phyloP scores from a whole-genome alignment of 1,140 invertebrate species.

The Caligus rogercresseyi region DNA sequence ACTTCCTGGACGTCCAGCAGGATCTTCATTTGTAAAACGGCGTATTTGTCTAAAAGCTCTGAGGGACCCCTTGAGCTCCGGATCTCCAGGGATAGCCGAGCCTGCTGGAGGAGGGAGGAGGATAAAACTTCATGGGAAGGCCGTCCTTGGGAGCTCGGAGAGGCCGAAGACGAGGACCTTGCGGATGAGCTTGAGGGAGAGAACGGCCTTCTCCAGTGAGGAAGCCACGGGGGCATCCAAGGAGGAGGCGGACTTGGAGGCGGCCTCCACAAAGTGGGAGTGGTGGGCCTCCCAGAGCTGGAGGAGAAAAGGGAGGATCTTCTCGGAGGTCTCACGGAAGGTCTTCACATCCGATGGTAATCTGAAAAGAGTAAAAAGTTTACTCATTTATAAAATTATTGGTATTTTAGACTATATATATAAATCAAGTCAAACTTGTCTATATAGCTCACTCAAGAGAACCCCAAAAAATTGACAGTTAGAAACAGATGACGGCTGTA shows the following conservation, averaged over 20 bases:
- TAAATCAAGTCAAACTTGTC: too few species aligned
- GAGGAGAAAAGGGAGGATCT: slow-evolving; percentile 23
- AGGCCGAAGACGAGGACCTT: slow-evolving; percentile 65
- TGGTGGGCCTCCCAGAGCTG: slow-evolving; percentile 22
- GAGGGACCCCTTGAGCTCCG: slow-evolving; percentile 25
- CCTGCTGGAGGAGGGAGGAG: background rate
- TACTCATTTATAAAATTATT: too few species aligned
- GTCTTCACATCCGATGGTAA: background rate
- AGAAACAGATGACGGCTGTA: too few species aligned
- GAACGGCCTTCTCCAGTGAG: slow-evolving; percentile 50
- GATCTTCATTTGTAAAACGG: slow-evolving; percentile 47
- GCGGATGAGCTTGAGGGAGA: slow-evolving; percentile 56
- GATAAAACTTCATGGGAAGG: slow-evolving; percentile 43
- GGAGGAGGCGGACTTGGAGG: slow-evolving; percentile 21
- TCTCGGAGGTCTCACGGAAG: slow-evolving; percentile 23
- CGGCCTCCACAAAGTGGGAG: background rate
- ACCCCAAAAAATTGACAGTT: too few species aligned
- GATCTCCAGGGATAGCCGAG: background rate
- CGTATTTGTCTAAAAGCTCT: slow-evolving; percentile 54
- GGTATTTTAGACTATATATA: too few species aligned
- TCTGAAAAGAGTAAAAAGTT: background rate
- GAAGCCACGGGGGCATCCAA: slow-evolving; percentile 25
- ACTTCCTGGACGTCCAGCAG: slow-evolving; percentile 50
- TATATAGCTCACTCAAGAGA: too few species aligned
- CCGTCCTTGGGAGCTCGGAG: slow-evolving; percentile 47